phyloP scores from a whole-genome alignment of 2,888 invertebrate genomes.

The Morinoia aosen region DNA sequence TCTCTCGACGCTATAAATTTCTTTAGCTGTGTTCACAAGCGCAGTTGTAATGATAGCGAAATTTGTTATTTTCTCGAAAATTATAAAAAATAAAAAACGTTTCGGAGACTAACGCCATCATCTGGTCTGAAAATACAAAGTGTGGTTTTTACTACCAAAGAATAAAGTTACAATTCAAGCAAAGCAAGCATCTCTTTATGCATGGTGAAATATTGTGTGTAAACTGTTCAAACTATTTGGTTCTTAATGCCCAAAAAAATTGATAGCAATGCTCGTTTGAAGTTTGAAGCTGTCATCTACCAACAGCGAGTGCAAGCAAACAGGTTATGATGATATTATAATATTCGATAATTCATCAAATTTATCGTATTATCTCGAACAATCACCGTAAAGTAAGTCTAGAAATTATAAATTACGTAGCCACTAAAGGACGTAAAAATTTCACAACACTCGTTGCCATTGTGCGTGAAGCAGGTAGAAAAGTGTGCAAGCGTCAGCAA shows the following conservation, averaged over 20 bases:
- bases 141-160: too few species aligned
- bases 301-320: background rate
- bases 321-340: background rate
- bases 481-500: background rate
- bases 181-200: background rate
- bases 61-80: too few species aligned
- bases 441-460: background rate
- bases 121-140: too few species aligned
- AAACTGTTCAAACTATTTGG: background rate
- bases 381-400: background rate
- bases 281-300: background rate
- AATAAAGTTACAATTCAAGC: background rate
- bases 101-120: too few species aligned
- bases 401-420: background rate
- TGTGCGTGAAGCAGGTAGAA: background rate
- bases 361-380: background rate
- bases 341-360: background rate
- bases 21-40: too few species aligned
- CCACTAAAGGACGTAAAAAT: background rate
- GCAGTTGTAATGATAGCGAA: too few species aligned
- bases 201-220: background rate
- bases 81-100: too few species aligned
- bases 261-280: background rate
- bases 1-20: too few species aligned
- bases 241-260: background rate